phyloP scores from a whole-genome alignment of 2,113 vertebrate species.

The Clarias macrocephalus region DNA sequence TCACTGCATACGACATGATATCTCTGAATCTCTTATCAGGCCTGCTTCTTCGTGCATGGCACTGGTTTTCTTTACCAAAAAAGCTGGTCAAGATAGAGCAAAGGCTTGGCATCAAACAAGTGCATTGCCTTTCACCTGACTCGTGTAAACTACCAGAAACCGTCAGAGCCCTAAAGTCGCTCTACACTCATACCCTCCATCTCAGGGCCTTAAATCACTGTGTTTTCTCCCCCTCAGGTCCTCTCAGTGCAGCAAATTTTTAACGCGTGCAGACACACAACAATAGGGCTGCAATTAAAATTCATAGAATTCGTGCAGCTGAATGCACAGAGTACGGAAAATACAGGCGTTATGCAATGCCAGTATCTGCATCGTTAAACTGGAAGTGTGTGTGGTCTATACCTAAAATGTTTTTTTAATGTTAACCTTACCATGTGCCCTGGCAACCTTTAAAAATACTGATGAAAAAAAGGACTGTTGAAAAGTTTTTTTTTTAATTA shows the following conservation, averaged over 20 bases:
- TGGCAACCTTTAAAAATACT: not conserved
- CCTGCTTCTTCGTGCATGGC: conserved; percentile 56
- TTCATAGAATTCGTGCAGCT: not conserved
- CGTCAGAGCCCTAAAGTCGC: conserved; percentile 62
- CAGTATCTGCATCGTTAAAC: not conserved
- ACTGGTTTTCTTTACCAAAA: conserved; percentile 73
- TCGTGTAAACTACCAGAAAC: conserved; percentile 79
- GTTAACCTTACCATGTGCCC: not conserved
- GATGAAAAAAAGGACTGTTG: not conserved
- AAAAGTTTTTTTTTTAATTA: not conserved
- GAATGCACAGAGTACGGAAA: not conserved
- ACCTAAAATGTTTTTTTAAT: not conserved
- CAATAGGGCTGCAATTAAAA: not conserved
- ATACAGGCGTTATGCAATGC: not conserved
- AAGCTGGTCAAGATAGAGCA: conserved; percentile 71
- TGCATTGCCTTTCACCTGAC: conserved; percentile 73
- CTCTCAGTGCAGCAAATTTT: not conserved
- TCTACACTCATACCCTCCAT: conserved; percentile 38
- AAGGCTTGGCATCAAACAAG: conserved; percentile 65
- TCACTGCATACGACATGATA: not conserved
- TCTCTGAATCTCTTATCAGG: conserved; percentile 43
- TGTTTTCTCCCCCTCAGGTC: conserved; percentile 6
- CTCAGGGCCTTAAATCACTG: not conserved
- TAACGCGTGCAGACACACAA: not conserved
- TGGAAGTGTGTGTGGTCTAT: not conserved